These are phyloP conservation scores for Microtus richardsoni DNA, from an alignment of 2,113 vertebrate species.

Conservation along the genomic window DNA sequence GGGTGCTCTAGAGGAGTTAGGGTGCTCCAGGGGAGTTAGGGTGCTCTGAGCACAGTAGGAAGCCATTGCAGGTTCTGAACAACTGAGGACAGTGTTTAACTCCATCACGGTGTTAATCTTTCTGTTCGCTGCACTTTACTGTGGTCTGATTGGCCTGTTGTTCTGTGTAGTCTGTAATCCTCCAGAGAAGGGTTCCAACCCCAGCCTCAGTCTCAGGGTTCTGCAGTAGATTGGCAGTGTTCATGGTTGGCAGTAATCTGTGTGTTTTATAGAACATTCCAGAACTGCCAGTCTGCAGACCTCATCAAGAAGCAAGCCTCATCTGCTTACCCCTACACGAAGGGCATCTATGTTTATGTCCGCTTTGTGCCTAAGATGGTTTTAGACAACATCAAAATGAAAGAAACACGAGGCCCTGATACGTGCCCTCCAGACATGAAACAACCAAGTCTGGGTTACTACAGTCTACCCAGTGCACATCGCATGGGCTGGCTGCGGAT, in stretches of 20 bases:
- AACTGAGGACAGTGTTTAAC: not conserved
- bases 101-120: not conserved
- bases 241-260: not conserved
- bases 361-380: not conserved
- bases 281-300: not conserved
- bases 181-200: not conserved
- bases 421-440: not conserved
- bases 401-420: not conserved
- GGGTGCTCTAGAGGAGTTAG: too few species aligned
- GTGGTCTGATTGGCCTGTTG: not conserved
- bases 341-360: not conserved
- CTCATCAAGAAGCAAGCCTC: not conserved
- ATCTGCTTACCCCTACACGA: not conserved
- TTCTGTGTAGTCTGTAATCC: not conserved
- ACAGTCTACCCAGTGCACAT: not conserved
- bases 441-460: not conserved
- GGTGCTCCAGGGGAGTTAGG: not conserved
- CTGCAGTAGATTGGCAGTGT: not conserved
- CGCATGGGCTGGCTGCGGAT: not conserved
- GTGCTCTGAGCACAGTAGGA: not conserved
- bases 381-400: not conserved
- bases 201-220: not conserved
- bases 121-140: not conserved
- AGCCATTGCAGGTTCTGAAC: not conserved
- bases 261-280: not conserved